Evolutionary conservation across 2,888 invertebrate species (phyloP), one percentile per base, ranked within the genome.

Genomic region (Lordiphosa fenestrarum): DNA sequence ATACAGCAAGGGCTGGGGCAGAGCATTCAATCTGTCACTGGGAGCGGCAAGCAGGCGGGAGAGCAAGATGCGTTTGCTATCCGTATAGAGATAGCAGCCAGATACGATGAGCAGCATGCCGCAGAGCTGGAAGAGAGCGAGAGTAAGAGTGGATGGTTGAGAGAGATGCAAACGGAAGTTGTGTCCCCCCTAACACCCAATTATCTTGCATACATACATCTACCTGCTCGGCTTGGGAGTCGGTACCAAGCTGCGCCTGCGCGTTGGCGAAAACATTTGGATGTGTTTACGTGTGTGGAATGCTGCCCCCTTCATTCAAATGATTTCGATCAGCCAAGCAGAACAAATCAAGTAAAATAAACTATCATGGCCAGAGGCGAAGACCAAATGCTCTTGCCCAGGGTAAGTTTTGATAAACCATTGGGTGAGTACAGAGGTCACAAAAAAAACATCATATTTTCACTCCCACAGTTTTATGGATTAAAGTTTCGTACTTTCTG

Each of bases 1-100:
- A 86, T 95, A 94, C 76, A 95, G 93, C 10, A 95, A 91, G 0
- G 95, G 94, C 78, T 95, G 93, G 1, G 92, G 91, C 56, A 94
- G 88, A 36, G 91, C 91, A 48, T 91, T 91, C 0, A 90, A 67
- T 41, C 91, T 90, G 48, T 91, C 92, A 48, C 87, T 89, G 19
- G 90, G 88, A 2, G 93, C 91, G 4, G 93, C 93, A 67, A 95
- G 87, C 30, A 95, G 90, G 10, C 94, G 92, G 0, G 95, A 95
- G 55, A 95, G 88, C 49, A 95, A 89, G 58, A 95, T 91, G 58
- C 94, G 91, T 69, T 93, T 92, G 13, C 92, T 91, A 87, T 95
- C 95, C 57, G 93, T 92, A 48, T 95, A 91, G 19, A 95, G 90
- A 55, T 94, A 90, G 80, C 94, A 93, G 13, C 95, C 95, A 59